Percentiles rank a stretch among this genome's conserved stretches.
These are phyloP conservation scores for Actinemys pallida DNA, from an alignment of 2,113 vertebrate genomes.

Conservation along the genomic window DNA sequence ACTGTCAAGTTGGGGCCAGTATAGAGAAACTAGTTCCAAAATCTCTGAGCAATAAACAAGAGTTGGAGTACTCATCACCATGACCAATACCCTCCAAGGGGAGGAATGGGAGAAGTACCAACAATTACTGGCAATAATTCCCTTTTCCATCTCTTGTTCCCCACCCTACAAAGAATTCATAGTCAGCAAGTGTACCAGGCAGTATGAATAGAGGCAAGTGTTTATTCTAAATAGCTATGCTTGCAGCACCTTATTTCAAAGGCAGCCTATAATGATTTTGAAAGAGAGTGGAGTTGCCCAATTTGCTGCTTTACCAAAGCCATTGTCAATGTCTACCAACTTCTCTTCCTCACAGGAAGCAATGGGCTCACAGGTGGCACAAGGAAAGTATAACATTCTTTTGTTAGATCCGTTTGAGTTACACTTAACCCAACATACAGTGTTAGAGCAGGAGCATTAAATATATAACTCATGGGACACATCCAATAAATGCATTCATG, in stretches of 20 bases:
- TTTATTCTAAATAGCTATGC: not conserved
- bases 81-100: accelerated
- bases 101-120: not conserved
- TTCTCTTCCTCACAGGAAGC: not conserved
- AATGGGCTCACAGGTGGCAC: not conserved
- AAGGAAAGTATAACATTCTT: not conserved
- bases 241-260: not conserved
- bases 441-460: not conserved
- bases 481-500: not conserved
- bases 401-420: not conserved
- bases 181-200: not conserved
- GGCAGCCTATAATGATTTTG: not conserved
- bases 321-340: not conserved
- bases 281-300: not conserved
- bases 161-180: not conserved
- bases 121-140: not conserved
- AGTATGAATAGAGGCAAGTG: not conserved
- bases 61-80: not conserved
- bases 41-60: not conserved
- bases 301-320: not conserved
- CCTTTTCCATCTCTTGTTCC: not conserved
- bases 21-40: not conserved
- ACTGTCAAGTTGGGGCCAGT: not conserved
- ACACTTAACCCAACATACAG: not conserved
- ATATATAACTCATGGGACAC: not conserved